A percentile compares a stretch with the other conserved stretches of the same genome.
These are phyloP conservation scores for Tenualosa ilisha DNA, from an alignment of 2,797 vertebrate genomes.

Conservation along the genomic window DNA sequence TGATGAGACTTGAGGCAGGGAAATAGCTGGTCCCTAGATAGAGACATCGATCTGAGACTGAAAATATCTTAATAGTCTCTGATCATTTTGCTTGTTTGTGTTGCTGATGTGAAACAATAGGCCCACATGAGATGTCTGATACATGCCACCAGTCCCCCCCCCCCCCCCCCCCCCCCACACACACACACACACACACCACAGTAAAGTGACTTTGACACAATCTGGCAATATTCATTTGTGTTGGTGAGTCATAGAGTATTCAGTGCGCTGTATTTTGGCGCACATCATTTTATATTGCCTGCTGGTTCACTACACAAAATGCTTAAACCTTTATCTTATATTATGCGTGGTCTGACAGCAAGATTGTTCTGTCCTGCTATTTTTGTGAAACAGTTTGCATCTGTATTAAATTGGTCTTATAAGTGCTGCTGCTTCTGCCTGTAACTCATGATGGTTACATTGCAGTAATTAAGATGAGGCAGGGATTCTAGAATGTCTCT, in stretches of 20 bases:
- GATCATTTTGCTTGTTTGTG: not conserved
- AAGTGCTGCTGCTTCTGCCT: slow-evolving; percentile 12
- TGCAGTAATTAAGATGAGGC: slow-evolving; percentile 37
- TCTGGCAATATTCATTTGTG: not conserved
- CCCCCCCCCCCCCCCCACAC: not conserved
- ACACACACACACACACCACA: no score
- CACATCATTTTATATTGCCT: slow-evolving; percentile 27
- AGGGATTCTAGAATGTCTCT: slow-evolving; percentile 37
- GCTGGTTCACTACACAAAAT: not conserved
- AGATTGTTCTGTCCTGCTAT: not conserved
- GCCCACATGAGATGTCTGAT: slow-evolving; percentile 8
- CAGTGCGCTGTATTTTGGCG: slow-evolving; percentile 25
- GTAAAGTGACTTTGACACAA: not conserved
- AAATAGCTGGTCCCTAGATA: slow-evolving; percentile 7
- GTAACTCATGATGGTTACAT: not conserved
- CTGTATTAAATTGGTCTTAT: not conserved
- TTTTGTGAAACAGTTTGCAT: not conserved
- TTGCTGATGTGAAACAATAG: not conserved
- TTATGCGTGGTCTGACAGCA: not conserved
- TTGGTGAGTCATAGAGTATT: slow-evolving; percentile 31
- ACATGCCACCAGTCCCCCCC: slow-evolving; percentile 19
- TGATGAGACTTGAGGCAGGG: not conserved
- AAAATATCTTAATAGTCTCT: slow-evolving; percentile 5
- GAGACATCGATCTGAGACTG: slow-evolving; percentile 6
- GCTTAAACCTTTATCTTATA: not conserved